Evolutionary conservation across 2,888 invertebrate genomes (phyloP).

Genomic region (Bellardia bayeri): DNA sequence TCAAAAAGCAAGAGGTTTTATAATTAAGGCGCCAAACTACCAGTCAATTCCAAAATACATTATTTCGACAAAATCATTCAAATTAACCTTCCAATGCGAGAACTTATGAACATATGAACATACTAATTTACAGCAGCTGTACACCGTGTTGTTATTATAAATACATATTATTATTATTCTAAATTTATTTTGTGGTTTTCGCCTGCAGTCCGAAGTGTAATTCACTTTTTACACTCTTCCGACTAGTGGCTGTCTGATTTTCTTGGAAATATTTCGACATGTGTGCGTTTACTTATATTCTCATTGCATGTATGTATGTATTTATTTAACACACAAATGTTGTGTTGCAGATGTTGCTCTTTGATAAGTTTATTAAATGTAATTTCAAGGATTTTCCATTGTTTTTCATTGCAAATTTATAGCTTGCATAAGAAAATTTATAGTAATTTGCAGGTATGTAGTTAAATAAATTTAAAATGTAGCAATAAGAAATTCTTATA

Average conservation of each 20-base stretch:
- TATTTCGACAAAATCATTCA: too few relatives aligned
- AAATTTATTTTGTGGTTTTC: neutral
- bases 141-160: too few relatives aligned
- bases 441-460: neutral
- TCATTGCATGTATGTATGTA: neutral
- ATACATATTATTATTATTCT: neutral
- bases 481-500: neutral
- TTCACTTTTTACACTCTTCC: neutral
- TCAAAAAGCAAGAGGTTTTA: neutral
- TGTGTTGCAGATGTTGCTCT: slow-evolving; percentile 51
- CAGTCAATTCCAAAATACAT: neutral
- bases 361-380: slow-evolving; percentile 50
- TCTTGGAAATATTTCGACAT: neutral
- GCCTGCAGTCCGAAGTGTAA: slow-evolving; percentile 4
- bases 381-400: slow-evolving; percentile 51
- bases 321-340: slow-evolving; percentile 46
- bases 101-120: too few relatives aligned
- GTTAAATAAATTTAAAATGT: neutral
- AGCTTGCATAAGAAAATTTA: neutral
- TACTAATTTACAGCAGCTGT: too few relatives aligned
- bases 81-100: too few relatives aligned
- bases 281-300: neutral
- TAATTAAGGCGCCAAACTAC: slow-evolving; percentile 5
- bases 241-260: too few relatives aligned
- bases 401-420: neutral